A percentile compares a stretch with the other conserved stretches of the same genome.
These are phyloP conservation scores for Hydrophis major DNA, from an alignment of 2,797 vertebrate species.

Conservation along the genomic window DNA sequence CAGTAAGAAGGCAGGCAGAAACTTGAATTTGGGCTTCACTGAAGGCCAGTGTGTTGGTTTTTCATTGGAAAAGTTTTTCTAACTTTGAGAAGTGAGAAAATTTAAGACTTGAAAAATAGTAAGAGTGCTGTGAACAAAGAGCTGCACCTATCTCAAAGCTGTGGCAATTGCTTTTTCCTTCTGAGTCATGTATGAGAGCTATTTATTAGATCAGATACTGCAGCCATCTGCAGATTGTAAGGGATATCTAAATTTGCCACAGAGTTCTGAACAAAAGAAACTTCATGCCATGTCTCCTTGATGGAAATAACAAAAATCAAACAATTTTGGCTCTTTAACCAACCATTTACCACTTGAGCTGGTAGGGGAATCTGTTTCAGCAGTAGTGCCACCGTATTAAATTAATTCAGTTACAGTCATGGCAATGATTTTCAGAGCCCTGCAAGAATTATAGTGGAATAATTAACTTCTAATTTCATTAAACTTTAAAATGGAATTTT, in stretches of 20 bases:
- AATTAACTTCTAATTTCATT: conserved; percentile 46
- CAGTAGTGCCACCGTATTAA: not conserved
- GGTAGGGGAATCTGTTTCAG: conserved; percentile 14
- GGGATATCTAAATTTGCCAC: not conserved
- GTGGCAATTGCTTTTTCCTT: not conserved
- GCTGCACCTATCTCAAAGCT: not conserved
- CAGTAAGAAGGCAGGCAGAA: not conserved
- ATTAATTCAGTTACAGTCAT: not conserved
- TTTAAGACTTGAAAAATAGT: not conserved
- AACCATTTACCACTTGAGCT: not conserved
- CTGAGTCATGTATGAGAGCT: not conserved
- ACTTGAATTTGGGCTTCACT: not conserved
- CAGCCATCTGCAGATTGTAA: not conserved
- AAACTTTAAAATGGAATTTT: conserved; percentile 32
- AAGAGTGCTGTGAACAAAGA: not conserved
- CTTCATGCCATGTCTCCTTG: not conserved
- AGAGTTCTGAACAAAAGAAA: not conserved
- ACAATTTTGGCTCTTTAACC: not conserved
- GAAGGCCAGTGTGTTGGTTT: not conserved
- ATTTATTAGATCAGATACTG: not conserved
- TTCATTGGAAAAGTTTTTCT: not conserved
- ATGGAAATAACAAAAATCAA: not conserved
- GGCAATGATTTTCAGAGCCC: not conserved
- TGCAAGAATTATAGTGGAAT: conserved; percentile 21
- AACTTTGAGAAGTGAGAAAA: not conserved